Conservation (phyloP, 2,113 vertebrate genomes). For the Phodopus roborovskii region DNA sequence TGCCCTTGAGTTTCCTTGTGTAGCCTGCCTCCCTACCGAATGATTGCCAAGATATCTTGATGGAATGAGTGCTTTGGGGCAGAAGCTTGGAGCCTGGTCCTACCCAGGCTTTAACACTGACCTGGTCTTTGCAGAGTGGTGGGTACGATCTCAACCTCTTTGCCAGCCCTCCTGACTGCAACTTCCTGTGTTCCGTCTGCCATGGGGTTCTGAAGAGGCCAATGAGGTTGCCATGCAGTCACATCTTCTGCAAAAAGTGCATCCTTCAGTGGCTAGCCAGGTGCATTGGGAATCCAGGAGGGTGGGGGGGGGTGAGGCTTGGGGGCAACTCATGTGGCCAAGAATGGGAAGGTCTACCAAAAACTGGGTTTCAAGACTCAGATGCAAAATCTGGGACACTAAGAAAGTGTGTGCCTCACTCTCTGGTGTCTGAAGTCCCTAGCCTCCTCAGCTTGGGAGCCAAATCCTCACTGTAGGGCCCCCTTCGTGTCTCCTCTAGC, state of each 20-base stretch:
- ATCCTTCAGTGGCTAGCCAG: constrained; percentile 92
- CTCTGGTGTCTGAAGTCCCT: not conserved
- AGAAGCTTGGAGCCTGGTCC: not conserved
- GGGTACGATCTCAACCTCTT: constrained; percentile 93
- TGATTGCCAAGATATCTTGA: not conserved
- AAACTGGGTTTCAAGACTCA: not conserved
- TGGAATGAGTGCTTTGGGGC: too few relatives aligned
- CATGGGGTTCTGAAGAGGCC: constrained; percentile 91
- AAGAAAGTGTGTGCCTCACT: not conserved
- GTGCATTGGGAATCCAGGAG: constrained; percentile 75
- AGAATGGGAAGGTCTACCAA: not conserved
- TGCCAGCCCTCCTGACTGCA: constrained; percentile 88
- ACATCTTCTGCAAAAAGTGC: constrained; percentile 94
- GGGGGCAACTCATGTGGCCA: not conserved
- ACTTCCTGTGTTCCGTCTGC: constrained; percentile 92
- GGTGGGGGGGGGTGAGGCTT: not conserved
- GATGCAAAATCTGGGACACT: not conserved
- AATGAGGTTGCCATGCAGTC: constrained; percentile 90
- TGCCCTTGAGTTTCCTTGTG: not conserved
- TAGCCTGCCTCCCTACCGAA: not conserved
- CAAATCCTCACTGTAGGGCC: not conserved
- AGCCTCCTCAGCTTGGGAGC: not conserved
- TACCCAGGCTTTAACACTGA: not conserved
- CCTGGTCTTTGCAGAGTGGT: constrained; percentile 84
- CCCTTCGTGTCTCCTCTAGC: not conserved